Base-by-base conservation (phyloP, 2,113 vertebrate species). In the rat (Rattus norvegicus) region DNA sequence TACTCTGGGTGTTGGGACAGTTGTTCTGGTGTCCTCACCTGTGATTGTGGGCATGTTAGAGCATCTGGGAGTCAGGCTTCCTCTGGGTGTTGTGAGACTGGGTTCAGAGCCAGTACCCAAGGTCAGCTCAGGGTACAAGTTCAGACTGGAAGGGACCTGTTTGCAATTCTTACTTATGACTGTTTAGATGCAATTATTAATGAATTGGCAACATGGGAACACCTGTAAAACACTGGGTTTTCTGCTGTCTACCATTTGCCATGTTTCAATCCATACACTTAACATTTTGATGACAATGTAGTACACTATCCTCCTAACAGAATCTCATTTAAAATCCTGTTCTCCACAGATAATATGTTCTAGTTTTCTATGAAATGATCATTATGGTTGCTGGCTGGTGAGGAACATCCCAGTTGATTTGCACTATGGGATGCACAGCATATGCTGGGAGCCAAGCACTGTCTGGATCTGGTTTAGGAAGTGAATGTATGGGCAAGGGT, bases 201-300 rank as follows among this genome's bases (percentile, higher is more conserved):
- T 90, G 89, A 95, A 92, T 22, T 36, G 54, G 86, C 52, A 93
- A 94, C 93, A 94, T 92, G 75, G 7, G 96, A 92, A 63, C 16
- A 39, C 20, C 8, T 79, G 72, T 56, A 65, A 80, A 91, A 79
- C 49, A 56, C 26, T 12, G 67, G 13, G 49, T 65, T 79, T 70
- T 91, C 81, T 83, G 77, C 83, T 91, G 92, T 43, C 91, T 91
- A 91, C 89, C 77, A 88, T 67, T 91, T 72, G 67, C 49, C 33
- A 75, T 89, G 83, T 91, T 96, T 91, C 93, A 9, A 11, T 43
- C 69, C 43, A 54, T 16, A 70, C 0, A 26, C 69, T 87, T 91
- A 76, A 77, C 91, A 91, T 97, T 97, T 96, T 98, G 90, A 95
- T 94, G 89, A 77, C 28, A 83, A 84, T n/a, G 4, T 95, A 94